A percentile compares a stretch with the other conserved stretches of the same genome.
Evolutionary conservation across 1,140 invertebrate species (phyloP).

Genomic region (Plodia interpunctella): DNA sequence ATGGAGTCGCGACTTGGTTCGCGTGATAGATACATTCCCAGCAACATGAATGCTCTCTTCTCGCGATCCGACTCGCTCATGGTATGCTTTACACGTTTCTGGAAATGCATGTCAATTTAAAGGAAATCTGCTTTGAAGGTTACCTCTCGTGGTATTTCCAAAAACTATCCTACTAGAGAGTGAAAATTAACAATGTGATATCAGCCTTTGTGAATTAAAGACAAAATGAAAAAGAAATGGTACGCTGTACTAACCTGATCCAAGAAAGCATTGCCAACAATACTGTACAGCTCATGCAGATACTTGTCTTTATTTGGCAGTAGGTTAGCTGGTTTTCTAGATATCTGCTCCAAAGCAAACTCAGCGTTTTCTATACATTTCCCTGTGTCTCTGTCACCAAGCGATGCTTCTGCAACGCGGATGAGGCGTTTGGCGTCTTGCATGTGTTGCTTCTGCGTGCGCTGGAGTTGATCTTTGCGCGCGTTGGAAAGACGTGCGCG

Average conservation of each 20-base stretch:
- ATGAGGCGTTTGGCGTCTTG: constrained; percentile 51
- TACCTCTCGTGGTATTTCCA: neutral
- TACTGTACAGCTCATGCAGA: constrained; percentile 45
- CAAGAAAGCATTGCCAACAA: constrained; percentile 54
- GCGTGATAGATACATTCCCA: constrained; percentile 59
- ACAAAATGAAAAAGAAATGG: constrained; percentile 12
- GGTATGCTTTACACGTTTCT: constrained; percentile 55
- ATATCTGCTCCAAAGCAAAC: constrained; percentile 62
- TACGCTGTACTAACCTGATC: constrained; percentile 42
- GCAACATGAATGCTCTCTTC: constrained; percentile 55
- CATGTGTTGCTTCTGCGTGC: constrained; percentile 47
- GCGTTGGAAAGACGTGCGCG: constrained; percentile 41
- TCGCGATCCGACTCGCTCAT: constrained; percentile 63
- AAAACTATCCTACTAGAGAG: neutral
- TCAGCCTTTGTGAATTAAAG: too few relatives aligned
- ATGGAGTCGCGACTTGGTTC: constrained; percentile 65
- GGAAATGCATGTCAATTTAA: neutral
- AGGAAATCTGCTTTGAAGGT: too few relatives aligned
- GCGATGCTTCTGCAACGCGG: constrained; percentile 31
- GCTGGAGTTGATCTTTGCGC: constrained; percentile 41
- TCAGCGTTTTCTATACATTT: constrained; percentile 59
- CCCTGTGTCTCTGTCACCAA: constrained; percentile 45
- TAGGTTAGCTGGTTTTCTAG: constrained; percentile 44
- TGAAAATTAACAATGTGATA: too few relatives aligned
- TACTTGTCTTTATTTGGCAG: constrained; percentile 58